Evolutionary conservation across 2,113 vertebrate genomes (phyloP).

Genomic region (Murina feae): DNA sequence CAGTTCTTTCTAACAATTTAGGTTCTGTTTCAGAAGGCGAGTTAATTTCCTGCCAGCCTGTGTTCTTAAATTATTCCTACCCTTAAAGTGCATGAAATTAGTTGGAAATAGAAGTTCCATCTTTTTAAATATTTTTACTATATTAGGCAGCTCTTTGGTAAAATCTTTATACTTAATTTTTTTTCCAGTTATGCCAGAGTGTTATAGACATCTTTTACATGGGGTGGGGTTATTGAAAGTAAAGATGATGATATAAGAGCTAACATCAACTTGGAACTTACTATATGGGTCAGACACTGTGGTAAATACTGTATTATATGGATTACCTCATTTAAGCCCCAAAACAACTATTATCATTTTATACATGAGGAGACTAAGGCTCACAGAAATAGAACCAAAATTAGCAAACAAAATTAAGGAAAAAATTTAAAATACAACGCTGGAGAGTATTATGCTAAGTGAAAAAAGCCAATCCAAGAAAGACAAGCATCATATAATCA

Average conservation of each 20-base stretch:
- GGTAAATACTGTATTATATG: neutral
- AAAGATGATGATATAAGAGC: neutral
- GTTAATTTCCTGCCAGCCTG: neutral
- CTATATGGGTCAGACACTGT: neutral
- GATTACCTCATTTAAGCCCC: neutral
- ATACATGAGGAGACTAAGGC: slow-evolving; percentile 16
- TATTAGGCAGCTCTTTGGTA: neutral
- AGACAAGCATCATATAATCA: no score
- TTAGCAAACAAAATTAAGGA: neutral
- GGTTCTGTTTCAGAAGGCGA: slow-evolving; percentile 1
- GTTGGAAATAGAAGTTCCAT: neutral
- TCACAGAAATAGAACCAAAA: slow-evolving; percentile 3
- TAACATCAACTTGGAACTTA: neutral
- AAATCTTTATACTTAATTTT: slow-evolving; percentile 5
- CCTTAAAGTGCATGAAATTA: neutral
- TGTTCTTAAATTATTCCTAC: slow-evolving; percentile 17
- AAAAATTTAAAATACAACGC: neutral
- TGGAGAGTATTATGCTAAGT: no score
- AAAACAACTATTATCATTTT: slow-evolving; percentile 20
- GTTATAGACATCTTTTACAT: neutral
- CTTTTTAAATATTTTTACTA: neutral
- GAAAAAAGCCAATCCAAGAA: no score
- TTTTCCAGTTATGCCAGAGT: neutral
- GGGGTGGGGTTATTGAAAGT: neutral
- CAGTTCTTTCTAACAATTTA: neutral